phyloP scores from a whole-genome alignment of 2,888 invertebrate species.

The Parasteatoda lunata region DNA sequence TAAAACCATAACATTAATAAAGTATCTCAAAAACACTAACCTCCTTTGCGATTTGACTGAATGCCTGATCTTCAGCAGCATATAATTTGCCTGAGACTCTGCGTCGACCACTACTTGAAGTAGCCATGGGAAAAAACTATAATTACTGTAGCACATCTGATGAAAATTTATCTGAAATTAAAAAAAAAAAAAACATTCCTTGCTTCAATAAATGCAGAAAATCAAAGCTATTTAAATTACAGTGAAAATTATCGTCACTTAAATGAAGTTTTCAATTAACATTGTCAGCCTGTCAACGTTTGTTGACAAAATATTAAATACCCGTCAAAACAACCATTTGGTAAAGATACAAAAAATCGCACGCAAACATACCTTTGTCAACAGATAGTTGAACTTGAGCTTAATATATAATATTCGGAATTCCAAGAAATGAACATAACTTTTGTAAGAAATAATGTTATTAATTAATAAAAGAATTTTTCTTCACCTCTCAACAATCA shows the following conservation, averaged over 20 bases:
- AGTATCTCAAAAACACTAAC: conserved; percentile 77
- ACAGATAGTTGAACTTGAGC: neutral
- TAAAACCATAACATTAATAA: too few species aligned
- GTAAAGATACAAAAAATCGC: neutral
- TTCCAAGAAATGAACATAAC: neutral
- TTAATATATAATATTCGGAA: neutral
- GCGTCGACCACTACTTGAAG: conserved; percentile 76
- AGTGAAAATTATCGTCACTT: neutral
- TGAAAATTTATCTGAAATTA: conserved; percentile 32
- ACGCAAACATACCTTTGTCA: neutral
- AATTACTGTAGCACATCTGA: conserved; percentile 56
- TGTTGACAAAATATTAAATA: conserved; percentile 5
- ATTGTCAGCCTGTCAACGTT: neutral
- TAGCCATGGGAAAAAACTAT: conserved; percentile 67
- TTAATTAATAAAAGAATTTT: too few species aligned
- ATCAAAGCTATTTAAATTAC: neutral
- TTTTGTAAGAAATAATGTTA: too few species aligned
- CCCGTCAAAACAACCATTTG: neutral
- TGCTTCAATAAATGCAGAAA: neutral
- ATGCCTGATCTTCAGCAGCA: conserved; percentile 96
- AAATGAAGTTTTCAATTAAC: neutral
- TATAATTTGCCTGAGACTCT: conserved; percentile 83
- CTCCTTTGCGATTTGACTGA: conserved; percentile 98
- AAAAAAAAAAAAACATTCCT: conserved; percentile 6
- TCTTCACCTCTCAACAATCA: neutral